Evolutionary conservation across 2,888 invertebrate genomes (phyloP).

Genomic region (Dasypogon diadema): DNA sequence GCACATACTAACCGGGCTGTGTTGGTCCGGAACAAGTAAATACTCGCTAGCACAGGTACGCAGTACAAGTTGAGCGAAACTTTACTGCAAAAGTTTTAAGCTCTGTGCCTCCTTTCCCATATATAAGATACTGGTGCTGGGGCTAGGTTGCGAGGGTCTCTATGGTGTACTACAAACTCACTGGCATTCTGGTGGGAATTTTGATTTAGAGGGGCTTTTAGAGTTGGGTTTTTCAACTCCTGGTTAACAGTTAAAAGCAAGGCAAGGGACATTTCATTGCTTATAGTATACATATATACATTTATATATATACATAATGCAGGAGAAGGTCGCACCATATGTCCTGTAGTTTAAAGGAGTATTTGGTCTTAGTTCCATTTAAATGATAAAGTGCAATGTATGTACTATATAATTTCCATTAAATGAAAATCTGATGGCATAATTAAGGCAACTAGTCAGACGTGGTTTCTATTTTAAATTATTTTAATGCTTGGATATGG

Average conservation of each 20-base stretch:
- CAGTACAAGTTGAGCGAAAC: slow-evolving; percentile 23
- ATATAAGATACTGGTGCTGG: slow-evolving; percentile 13
- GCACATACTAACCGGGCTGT: slow-evolving; percentile 43
- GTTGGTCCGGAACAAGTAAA: slow-evolving; percentile 47
- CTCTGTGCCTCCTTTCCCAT: slow-evolving; percentile 27
- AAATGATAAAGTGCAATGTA: too few species aligned
- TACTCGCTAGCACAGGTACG: slow-evolving; percentile 39
- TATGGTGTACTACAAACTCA: slow-evolving; percentile 34
- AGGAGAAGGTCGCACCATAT: slow-evolving; percentile 26
- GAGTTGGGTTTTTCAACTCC: slow-evolving; percentile 39
- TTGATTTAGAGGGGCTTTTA: slow-evolving; percentile 51
- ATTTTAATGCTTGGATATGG: too few species aligned
- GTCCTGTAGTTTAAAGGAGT: background rate
- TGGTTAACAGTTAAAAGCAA: slow-evolving; percentile 12
- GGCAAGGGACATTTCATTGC: slow-evolving; percentile 2
- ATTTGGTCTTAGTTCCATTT: too few species aligned
- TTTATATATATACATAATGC: slow-evolving; percentile 37
- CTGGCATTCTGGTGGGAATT: slow-evolving; percentile 37
- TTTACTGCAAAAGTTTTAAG: slow-evolving; percentile 51
- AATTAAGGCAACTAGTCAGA: too few species aligned
- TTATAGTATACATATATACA: too few species aligned
- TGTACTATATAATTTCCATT: too few species aligned
- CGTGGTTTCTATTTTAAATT: too few species aligned
- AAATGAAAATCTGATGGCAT: too few species aligned
- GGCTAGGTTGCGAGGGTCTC: slow-evolving; percentile 17